phyloP scores from a whole-genome alignment of 2,113 vertebrate species.

The Scopus umbretta region DNA sequence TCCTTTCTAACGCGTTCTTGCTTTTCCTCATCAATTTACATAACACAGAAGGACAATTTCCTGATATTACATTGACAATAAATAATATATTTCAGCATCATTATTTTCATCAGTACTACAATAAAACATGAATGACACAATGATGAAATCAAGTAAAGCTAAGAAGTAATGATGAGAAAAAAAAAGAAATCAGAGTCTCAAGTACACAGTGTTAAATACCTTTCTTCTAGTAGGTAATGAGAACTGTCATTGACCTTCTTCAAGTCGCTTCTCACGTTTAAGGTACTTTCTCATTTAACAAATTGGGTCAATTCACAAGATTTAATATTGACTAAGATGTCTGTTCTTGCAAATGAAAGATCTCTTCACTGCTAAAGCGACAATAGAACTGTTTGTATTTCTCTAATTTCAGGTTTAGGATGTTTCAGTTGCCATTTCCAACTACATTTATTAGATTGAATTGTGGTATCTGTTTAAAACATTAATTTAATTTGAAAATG shows the following conservation, averaged over 20 bases:
- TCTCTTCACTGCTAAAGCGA: not conserved
- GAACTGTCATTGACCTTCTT: conserved; percentile 9
- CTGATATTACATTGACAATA: not conserved
- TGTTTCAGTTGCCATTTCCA: not conserved
- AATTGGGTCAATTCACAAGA: not conserved
- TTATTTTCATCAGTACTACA: not conserved
- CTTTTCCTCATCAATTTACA: not conserved
- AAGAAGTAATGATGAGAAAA: not conserved
- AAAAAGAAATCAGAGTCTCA: not conserved
- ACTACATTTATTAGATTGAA: not conserved
- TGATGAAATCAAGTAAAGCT: not conserved
- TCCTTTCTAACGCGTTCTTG: not conserved
- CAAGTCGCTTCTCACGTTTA: not conserved
- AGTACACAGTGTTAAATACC: not conserved
- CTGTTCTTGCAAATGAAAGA: not conserved
- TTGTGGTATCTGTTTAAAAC: not conserved
- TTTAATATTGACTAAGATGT: conserved; percentile 43
- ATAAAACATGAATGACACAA: not conserved
- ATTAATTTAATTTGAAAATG: not conserved
- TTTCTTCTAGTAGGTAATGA: not conserved
- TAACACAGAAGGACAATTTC: not conserved
- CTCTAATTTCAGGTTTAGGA: not conserved
- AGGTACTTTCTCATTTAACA: conserved; percentile 18
- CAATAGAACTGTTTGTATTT: not conserved
- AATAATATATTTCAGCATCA: not conserved